These are phyloP conservation scores for Byasa hedistus DNA, from an alignment of 2,888 invertebrate species.

Conservation along the genomic window DNA sequence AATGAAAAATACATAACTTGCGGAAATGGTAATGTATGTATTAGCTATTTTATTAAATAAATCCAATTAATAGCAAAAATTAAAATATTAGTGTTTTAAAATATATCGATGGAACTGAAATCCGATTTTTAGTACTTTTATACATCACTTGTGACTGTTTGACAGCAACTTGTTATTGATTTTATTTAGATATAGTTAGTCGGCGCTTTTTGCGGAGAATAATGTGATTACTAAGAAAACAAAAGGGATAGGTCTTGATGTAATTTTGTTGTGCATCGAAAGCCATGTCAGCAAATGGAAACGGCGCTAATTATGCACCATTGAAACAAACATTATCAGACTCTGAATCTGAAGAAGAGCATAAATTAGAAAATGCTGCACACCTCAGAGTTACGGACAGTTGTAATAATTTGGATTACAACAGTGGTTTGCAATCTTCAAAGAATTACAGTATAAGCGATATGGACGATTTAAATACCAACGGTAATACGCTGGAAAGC, in stretches of 20 bases:
- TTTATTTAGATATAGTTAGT: constrained; percentile 24
- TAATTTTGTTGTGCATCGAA: constrained; percentile 28
- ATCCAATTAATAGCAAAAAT: too few relatives aligned
- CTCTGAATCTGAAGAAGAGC: constrained; percentile 88
- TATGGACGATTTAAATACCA: constrained; percentile 72
- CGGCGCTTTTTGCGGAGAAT: constrained; percentile 6
- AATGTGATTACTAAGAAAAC: constrained; percentile 21
- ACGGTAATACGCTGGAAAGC: constrained; percentile 69
- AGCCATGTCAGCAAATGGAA: constrained; percentile 72
- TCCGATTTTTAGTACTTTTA: neutral
- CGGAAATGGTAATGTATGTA: too few relatives aligned
- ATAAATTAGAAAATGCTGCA: constrained; percentile 59
- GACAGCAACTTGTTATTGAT: constrained; percentile 28
- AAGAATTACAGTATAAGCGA: constrained; percentile 73
- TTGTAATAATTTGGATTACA: constrained; percentile 70
- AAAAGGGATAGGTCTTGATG: constrained; percentile 7
- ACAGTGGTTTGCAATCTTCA: constrained; percentile 67
- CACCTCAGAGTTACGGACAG: constrained; percentile 60
- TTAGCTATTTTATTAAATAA: too few relatives aligned
- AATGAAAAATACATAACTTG: too few relatives aligned
- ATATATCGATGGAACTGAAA: neutral
- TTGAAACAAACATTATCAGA: constrained; percentile 88
- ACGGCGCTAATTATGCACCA: constrained; percentile 83
- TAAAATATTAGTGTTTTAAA: neutral
- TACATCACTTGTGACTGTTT: neutral